Evolutionary conservation across 2,113 vertebrate genomes (phyloP), one percentile per base, ranked within the genome.

Genomic region (Actenoides hombroni): DNA sequence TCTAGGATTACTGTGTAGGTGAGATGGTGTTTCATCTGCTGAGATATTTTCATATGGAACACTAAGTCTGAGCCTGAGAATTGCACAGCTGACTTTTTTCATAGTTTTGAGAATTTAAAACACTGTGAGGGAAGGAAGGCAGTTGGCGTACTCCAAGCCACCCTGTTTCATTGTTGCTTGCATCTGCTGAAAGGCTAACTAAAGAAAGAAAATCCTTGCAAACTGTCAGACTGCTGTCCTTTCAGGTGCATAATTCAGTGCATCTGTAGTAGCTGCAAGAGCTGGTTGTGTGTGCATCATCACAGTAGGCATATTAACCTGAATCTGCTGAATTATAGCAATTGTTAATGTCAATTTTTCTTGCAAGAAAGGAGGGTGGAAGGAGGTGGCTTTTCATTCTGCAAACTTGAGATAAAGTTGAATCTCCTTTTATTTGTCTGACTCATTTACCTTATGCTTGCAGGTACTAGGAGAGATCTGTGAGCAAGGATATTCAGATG

Each of bases 401-500:
- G 20, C 29, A 83, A 21, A 59, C 9, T 24, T 89, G 13, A 59
- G 73, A 26, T 48, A 29, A 10, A 88, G 6, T 40, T 79, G 24
- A 57, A 76, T 76, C 31, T 57, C 7, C 14, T 79, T 49, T 85
- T 39, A 18, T 60, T 35, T 91, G 29, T 79, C 73, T 73, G 14
- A 67, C n/a, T 90, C 5, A 2, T n/a, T 89, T 85, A 40, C 19
- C 57, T 40, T 97, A 1, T 94, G 31, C 94, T 93, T 84, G 16
- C 97, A 99, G 99, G 97, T 98, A 5, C 92, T 99, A 24, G 98
- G 98, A 84, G 98, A 99, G 85, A 97, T 99, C 86, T 99, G 99
- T 96, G 98, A 99, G 88, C 99, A 92, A 13, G 99, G 99, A 23
- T 99, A 99, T 90, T 98, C 98, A 53, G 99, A 99, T 8, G 97